Evolutionary conservation across 2,797 vertebrate genomes (phyloP).

Genomic region (Tarsius wallacei): DNA sequence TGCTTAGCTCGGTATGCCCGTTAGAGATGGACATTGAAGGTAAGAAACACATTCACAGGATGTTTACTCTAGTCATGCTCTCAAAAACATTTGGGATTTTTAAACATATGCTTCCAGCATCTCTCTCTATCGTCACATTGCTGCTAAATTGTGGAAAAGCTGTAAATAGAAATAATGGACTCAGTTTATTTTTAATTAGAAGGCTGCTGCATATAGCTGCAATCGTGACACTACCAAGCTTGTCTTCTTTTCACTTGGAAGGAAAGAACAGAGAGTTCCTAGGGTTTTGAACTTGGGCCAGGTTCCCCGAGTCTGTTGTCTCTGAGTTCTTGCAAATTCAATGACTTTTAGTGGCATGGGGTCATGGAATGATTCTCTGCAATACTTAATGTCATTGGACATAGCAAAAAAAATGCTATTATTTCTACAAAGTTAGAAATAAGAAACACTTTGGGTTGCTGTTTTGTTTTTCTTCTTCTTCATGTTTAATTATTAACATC

Average conservation of each 20-base stretch:
- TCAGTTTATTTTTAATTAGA: conserved; percentile 87
- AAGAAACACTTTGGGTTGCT: neutral
- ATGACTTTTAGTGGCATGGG: conserved; percentile 50
- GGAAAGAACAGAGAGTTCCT: conserved; percentile 68
- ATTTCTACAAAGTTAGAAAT: conserved; percentile 14
- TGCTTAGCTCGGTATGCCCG: conserved; percentile 67
- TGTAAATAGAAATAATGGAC: conserved; percentile 85
- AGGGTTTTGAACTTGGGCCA: conserved; percentile 78
- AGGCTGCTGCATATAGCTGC: conserved; percentile 77
- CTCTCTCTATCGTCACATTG: conserved; percentile 69
- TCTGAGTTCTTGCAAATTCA: conserved; percentile 49
- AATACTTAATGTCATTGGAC: conserved; percentile 32
- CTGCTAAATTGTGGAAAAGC: conserved; percentile 77
- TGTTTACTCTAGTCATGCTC: conserved; percentile 79
- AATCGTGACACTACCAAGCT: conserved; percentile 76
- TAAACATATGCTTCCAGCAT: conserved; percentile 80
- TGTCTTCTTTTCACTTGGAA: conserved; percentile 79
- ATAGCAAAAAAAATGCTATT: neutral
- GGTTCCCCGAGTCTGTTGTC: conserved; percentile 62
- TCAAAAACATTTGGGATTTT: conserved; percentile 78
- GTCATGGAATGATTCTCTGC: neutral
- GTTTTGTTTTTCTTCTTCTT: conserved; percentile 48
- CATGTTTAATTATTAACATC: neutral
- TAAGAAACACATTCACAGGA: conserved; percentile 75
- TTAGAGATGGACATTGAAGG: conserved; percentile 70